Percentiles rank a stretch among this genome's conserved stretches.
phyloP scores from a whole-genome alignment of 2,888 invertebrate species.

The Galerucella nymphaeae region DNA sequence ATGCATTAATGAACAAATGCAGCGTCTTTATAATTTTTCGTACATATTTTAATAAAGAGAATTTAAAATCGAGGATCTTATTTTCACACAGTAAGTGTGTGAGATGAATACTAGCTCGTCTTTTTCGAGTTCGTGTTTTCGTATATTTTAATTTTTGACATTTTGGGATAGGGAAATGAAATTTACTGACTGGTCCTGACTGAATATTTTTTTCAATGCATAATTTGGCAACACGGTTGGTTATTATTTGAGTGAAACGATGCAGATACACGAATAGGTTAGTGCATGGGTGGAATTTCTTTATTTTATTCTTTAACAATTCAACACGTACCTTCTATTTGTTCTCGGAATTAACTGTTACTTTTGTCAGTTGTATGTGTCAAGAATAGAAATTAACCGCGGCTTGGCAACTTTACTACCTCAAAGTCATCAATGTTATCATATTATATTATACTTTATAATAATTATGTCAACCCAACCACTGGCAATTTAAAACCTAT shows the following conservation, averaged over 20 bases:
- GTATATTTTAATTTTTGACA: too few relatives aligned
- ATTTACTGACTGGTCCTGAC: too few relatives aligned
- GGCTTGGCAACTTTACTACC: background rate
- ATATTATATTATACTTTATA: background rate
- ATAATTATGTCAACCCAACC: background rate
- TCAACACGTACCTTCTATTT: constrained; percentile 7
- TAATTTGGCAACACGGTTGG: background rate
- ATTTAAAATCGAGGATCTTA: too few relatives aligned
- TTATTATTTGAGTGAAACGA: constrained; percentile 14
- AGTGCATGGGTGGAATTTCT: constrained; percentile 17
- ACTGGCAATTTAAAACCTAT: background rate
- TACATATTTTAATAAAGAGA: too few relatives aligned
- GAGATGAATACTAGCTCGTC: too few relatives aligned
- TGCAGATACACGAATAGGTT: constrained; percentile 10
- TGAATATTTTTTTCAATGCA: background rate
- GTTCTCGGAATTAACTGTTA: constrained; percentile 28
- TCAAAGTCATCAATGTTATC: background rate
- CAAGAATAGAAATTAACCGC: constrained; percentile 7
- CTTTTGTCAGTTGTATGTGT: constrained; percentile 14
- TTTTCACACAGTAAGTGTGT: too few relatives aligned
- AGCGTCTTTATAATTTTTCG: too few relatives aligned
- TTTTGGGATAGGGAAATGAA: too few relatives aligned
- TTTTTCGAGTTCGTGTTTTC: too few relatives aligned
- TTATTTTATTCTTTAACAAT: constrained; percentile 20
- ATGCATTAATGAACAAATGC: too few relatives aligned